These are phyloP conservation scores for Neostethus bicornis DNA, from an alignment of 2,797 vertebrate genomes.

Conservation along the genomic window DNA sequence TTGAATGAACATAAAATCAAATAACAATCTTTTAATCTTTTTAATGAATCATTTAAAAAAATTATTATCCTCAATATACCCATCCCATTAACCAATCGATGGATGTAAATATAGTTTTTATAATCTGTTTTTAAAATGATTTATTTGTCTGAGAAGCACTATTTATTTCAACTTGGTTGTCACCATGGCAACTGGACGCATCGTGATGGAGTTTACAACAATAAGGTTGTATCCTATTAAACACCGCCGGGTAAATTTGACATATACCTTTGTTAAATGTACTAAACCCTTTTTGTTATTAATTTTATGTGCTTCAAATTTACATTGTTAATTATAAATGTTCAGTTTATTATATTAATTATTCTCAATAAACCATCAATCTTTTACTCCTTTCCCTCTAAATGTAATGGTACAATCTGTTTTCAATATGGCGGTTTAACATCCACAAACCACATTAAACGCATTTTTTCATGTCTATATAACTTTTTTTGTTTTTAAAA, in stretches of 20 bases:
- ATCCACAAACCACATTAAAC: slow-evolving; percentile 44
- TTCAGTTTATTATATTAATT: background rate
- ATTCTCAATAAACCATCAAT: accelerated
- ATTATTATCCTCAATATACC: too few species aligned
- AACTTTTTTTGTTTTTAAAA: background rate
- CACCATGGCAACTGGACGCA: slow-evolving; percentile 77
- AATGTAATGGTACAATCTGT: slow-evolving; percentile 11
- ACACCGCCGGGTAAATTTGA: accelerated
- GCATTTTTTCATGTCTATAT: background rate
- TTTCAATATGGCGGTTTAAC: slow-evolving; percentile 65
- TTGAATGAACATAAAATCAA: too few species aligned
- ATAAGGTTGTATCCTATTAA: background rate
- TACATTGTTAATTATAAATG: accelerated
- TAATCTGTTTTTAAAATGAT: too few species aligned
- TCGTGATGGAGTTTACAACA: slow-evolving; percentile 60
- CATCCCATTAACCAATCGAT: too few species aligned
- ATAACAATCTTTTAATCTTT: too few species aligned
- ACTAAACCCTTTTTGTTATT: accelerated
- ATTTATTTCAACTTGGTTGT: slow-evolving; percentile 39
- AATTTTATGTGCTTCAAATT: accelerated
- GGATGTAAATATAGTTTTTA: too few species aligned
- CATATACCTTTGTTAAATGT: too few species aligned
- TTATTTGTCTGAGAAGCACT: too few species aligned
- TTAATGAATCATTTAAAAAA: too few species aligned
- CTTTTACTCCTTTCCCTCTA: background rate